Evolutionary conservation across 2,888 invertebrate genomes (phyloP).

Genomic region (Andrena praecox): DNA sequence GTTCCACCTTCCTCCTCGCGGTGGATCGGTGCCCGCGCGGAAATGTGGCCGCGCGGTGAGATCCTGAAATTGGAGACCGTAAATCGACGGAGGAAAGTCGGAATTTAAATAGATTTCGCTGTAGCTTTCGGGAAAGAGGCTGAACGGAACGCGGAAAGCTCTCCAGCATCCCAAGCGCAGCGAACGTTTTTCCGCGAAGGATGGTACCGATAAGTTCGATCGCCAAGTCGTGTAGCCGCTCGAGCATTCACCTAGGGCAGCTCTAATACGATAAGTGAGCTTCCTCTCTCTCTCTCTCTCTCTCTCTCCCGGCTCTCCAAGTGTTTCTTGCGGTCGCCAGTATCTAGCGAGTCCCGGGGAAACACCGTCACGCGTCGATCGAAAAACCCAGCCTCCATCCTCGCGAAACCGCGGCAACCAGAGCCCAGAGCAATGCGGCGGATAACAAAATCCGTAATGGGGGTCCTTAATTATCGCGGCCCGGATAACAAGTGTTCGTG

Average conservation of each 20-base stretch:
- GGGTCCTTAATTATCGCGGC: slow-evolving; percentile 11
- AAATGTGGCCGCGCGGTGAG: too few relatives aligned
- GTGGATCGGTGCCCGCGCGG: too few relatives aligned
- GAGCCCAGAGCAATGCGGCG: neutral
- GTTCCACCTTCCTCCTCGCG: neutral
- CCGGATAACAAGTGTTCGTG: neutral
- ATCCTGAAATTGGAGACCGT: too few relatives aligned
- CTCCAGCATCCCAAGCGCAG: neutral
- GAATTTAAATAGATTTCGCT: too few relatives aligned
- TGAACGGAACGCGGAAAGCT: slow-evolving; percentile 3
- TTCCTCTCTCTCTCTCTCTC: neutral
- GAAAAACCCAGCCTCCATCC: slow-evolving; percentile 19
- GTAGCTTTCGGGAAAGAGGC: neutral
- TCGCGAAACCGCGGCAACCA: slow-evolving; percentile 11
- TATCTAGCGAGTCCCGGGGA: slow-evolving; percentile 33
- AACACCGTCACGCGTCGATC: slow-evolving; percentile 10
- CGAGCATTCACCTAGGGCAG: slow-evolving; percentile 18
- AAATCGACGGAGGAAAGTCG: too few relatives aligned
- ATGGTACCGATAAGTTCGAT: slow-evolving; percentile 44
- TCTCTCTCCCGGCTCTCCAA: slow-evolving; percentile 16
- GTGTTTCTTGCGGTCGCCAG: slow-evolving; percentile 22
- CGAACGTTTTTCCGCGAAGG: slow-evolving; percentile 6
- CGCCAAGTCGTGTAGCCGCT: slow-evolving; percentile 24
- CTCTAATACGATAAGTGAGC: slow-evolving; percentile 56
- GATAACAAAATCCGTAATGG: slow-evolving; percentile 20